These are phyloP conservation scores for Diabrotica undecimpunctata DNA, from an alignment of 1,140 invertebrate species.

Conservation along the genomic window DNA sequence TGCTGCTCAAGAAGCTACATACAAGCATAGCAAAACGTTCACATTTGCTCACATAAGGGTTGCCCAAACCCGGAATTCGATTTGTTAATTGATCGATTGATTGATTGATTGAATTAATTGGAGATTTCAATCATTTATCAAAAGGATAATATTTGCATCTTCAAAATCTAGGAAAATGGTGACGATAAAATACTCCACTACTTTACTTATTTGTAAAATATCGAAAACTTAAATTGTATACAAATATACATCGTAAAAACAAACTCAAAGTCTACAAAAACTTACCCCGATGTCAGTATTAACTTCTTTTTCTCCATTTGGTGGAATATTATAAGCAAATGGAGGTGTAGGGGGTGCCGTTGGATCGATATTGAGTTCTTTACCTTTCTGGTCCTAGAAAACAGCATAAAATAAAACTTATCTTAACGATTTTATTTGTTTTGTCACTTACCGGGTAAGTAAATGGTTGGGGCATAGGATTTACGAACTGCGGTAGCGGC, in stretches of 20 bases:
- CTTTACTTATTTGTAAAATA: background rate
- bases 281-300: constrained; percentile 55
- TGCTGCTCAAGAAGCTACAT: too few species aligned
- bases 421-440: background rate
- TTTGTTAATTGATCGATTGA: too few species aligned
- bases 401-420: background rate
- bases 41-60: too few species aligned
- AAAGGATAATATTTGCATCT: background rate
- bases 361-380: constrained; percentile 22
- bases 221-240: background rate
- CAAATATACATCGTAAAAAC: background rate
- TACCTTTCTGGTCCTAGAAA: constrained; percentile 4
- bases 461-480: constrained; percentile 48
- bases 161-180: background rate
- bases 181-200: background rate
- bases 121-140: background rate
- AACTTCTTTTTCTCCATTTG: constrained; percentile 55
- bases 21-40: too few species aligned
- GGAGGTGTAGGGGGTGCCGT: constrained; percentile 52
- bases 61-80: too few species aligned
- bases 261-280: background rate
- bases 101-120: too few species aligned
- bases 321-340: constrained; percentile 72
- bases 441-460: constrained; percentile 55
- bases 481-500: constrained; percentile 53